Evolutionary conservation across 2,888 invertebrate species (phyloP).

Genomic region (Pristionchus maxplancki): DNA sequence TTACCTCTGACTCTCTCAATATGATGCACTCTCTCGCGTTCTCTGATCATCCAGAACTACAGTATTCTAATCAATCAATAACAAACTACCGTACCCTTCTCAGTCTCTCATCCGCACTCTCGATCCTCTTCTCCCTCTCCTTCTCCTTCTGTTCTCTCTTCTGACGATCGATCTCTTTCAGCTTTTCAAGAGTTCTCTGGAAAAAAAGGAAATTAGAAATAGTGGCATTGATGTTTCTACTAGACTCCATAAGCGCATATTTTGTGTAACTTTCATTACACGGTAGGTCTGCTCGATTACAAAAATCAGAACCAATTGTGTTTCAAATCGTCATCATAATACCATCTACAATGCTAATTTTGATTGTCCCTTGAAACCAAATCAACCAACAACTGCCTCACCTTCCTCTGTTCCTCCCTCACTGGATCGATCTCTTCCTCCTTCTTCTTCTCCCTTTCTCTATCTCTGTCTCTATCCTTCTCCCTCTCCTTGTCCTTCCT

Average conservation of each 20-base stretch:
- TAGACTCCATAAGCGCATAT: not conserved
- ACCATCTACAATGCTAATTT: too few species aligned
- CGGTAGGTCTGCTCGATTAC: not conserved
- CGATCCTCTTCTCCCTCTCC: constrained; percentile 24
- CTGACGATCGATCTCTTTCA: not conserved
- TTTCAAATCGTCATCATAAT: too few species aligned
- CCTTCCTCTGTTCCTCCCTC: not conserved
- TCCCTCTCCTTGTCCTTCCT: not conserved
- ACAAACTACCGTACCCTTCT: not conserved
- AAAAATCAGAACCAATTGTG: not conserved
- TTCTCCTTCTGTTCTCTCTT: constrained; percentile 8
- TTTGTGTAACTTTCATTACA: not conserved
- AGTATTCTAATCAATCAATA: not conserved
- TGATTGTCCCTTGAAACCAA: too few species aligned
- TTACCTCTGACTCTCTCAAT: not conserved
- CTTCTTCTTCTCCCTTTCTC: not conserved
- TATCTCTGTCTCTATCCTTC: not conserved
- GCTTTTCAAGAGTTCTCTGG: constrained; percentile 24
- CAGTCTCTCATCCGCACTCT: not conserved
- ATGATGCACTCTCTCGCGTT: not conserved
- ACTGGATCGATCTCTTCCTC: not conserved
- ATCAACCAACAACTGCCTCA: not conserved
- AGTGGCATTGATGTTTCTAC: not conserved
- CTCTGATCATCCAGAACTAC: not conserved
- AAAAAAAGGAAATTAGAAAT: not conserved